These are phyloP conservation scores for Ptychochromis oligacanthus DNA, from an alignment of 2,113 vertebrate genomes.

Conservation along the genomic window DNA sequence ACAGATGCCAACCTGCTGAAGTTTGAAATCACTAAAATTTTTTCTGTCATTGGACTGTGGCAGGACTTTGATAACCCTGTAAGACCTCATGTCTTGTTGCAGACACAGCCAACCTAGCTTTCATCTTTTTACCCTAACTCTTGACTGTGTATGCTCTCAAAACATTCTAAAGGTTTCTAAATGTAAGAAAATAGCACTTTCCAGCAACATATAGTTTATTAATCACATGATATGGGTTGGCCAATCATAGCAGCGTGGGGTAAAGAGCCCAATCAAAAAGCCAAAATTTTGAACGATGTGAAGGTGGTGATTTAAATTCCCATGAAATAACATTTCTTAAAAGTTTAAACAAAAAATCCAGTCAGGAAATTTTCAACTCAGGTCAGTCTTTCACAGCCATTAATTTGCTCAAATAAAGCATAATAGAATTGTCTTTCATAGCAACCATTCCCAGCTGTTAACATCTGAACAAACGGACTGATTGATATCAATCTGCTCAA, in stretches of 20 bases:
- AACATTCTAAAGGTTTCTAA: too few relatives aligned
- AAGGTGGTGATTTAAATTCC: background rate
- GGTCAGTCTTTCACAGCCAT: fast-evolving
- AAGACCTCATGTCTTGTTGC: too few relatives aligned
- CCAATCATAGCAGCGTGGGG: background rate
- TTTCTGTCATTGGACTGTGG: too few relatives aligned
- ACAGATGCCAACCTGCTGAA: background rate
- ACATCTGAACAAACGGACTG: background rate
- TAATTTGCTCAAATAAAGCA: background rate
- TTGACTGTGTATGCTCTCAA: too few relatives aligned
- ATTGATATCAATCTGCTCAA: background rate
- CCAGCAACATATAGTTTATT: background rate
- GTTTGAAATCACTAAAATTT: too few relatives aligned
- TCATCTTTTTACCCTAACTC: too few relatives aligned
- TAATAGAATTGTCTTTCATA: background rate
- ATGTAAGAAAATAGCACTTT: too few relatives aligned
- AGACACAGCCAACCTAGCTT: too few relatives aligned
- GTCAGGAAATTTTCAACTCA: background rate
- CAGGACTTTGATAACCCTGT: too few relatives aligned
- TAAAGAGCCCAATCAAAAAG: too few relatives aligned
- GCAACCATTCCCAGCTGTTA: background rate
- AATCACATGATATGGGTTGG: background rate
- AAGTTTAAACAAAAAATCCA: background rate
- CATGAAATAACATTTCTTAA: background rate
- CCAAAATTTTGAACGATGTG: background rate